Evolutionary conservation across 2,797 vertebrate species (phyloP).

Genomic region (Cossypha niveicapilla): DNA sequence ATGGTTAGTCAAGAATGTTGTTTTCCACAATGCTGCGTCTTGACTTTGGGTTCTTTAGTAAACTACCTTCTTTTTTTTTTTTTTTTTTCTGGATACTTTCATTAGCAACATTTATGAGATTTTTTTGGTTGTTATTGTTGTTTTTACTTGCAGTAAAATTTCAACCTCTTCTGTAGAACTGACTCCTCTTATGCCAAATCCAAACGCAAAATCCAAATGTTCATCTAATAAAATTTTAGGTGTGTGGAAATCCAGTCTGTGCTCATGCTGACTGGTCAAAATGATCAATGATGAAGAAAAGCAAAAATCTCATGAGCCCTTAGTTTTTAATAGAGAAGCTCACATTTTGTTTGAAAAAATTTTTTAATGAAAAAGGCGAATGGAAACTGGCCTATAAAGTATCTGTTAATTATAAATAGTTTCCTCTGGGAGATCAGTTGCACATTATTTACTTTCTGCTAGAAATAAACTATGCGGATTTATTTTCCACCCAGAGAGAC

Average conservation of each 20-base stretch:
- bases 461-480: not conserved
- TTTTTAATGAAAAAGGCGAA: not conserved
- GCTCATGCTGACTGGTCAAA: not conserved
- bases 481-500: not conserved
- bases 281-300: not conserved
- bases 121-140: not conserved
- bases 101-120: not conserved
- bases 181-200: not conserved
- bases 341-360: not conserved
- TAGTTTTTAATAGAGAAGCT: not conserved
- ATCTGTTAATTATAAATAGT: not conserved
- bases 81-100: not conserved
- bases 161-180: not conserved
- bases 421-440: not conserved
- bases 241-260: not conserved
- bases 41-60: not conserved
- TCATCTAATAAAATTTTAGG: not conserved
- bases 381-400: not conserved
- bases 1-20: not conserved
- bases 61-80: not conserved
- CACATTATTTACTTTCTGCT: not conserved
- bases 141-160: not conserved
- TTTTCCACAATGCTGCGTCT: not conserved
- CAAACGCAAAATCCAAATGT: not conserved
- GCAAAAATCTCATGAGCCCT: not conserved